A percentile compares a stretch with the other conserved stretches of the same genome.
phyloP scores from a whole-genome alignment of 2,888 invertebrate species.

The Epirrita christyi region DNA sequence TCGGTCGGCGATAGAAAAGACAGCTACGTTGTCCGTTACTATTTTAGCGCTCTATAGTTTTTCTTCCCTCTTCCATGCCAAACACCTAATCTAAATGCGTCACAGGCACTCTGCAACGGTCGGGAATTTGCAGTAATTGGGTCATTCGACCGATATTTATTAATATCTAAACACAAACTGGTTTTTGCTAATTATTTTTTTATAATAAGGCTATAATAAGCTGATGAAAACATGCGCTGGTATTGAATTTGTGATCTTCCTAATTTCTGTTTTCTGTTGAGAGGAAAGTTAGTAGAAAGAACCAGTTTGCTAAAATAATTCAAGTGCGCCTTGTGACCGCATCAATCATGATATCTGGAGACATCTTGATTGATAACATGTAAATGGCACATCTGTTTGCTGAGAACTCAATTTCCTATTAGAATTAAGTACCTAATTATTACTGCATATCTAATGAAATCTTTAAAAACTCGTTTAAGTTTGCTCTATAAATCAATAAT shows the following conservation, averaged over 20 bases:
- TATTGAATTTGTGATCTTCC: too few species aligned
- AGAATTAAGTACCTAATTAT: too few species aligned
- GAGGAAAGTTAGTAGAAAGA: too few species aligned
- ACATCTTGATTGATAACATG: slow-evolving; percentile 18
- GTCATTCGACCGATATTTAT: slow-evolving; percentile 53
- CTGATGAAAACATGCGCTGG: background rate
- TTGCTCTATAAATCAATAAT: slow-evolving; percentile 6
- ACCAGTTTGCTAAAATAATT: too few species aligned
- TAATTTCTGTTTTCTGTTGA: too few species aligned
- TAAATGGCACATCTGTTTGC: background rate
- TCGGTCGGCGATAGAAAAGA: too few species aligned
- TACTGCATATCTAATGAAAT: background rate
- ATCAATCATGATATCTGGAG: slow-evolving; percentile 5
- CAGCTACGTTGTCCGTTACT: too few species aligned
- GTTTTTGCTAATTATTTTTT: too few species aligned
- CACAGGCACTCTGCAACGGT: slow-evolving; percentile 41
- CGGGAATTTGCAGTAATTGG: slow-evolving; percentile 50
- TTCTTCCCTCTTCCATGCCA: slow-evolving; percentile 3
- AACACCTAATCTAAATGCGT: slow-evolving; percentile 36
- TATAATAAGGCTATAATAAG: slow-evolving; percentile 11
- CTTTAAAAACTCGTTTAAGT: background rate
- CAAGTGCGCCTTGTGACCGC: too few species aligned
- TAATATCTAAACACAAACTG: slow-evolving; percentile 33
- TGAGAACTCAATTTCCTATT: slow-evolving; percentile 4
- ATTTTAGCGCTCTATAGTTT: background rate